Evolutionary conservation across 35 echinoderm and acorn worm species (phyloP).

Genomic region (Amphiura filiformis): DNA sequence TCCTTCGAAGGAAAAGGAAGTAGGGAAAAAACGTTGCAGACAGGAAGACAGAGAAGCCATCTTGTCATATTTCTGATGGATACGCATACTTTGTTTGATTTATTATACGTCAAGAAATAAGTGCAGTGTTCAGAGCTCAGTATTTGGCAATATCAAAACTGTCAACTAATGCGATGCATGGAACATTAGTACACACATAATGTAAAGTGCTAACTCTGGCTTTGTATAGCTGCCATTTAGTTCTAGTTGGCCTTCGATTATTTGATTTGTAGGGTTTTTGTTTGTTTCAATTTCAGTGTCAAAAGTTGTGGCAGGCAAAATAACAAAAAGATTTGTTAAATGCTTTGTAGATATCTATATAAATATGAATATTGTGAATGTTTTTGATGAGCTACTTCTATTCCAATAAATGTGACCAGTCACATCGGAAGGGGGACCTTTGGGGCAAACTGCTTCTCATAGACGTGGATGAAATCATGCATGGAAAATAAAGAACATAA

Average conservation of each 20-base stretch:
- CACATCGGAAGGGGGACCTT: too few species aligned
- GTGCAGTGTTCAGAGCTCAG: not conserved
- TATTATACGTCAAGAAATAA: not conserved
- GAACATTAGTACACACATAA: conserved; percentile 1
- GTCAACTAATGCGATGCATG: not conserved
- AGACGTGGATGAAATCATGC: too few species aligned
- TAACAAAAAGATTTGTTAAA: too few species aligned
- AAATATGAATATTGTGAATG: too few species aligned
- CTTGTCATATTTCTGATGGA: not conserved
- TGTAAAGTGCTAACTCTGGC: not conserved
- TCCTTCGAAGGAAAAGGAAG: too few species aligned
- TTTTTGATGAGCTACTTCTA: too few species aligned
- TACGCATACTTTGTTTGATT: not conserved
- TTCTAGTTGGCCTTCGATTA: not conserved
- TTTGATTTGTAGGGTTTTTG: not conserved
- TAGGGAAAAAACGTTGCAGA: not conserved
- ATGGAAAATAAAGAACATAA: too few species aligned
- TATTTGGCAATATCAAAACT: not conserved
- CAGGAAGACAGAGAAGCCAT: not conserved
- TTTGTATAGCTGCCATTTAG: not conserved
- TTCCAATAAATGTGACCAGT: too few species aligned
- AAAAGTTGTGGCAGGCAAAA: too few species aligned
- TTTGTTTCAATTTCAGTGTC: not conserved
- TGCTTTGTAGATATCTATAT: too few species aligned
- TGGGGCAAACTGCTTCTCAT: too few species aligned